A percentile compares a stretch with the other conserved stretches of the same genome.
Conservation (phyloP, 1,140 invertebrate genomes). For the Holotrichia oblita region DNA sequence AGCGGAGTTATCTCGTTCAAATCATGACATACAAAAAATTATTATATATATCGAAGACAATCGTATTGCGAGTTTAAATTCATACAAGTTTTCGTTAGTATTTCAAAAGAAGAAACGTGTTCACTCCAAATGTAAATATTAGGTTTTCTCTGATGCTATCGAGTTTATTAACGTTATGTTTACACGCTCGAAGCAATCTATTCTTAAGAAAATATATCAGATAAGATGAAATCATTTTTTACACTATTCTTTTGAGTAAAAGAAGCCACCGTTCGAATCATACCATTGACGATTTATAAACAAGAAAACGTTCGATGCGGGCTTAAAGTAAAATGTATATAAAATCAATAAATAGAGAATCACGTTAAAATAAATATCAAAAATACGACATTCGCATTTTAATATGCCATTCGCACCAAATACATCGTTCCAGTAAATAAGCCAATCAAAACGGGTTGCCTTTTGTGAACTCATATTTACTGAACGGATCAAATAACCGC, state of each 20-base stretch:
- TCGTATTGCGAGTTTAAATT: too few relatives aligned
- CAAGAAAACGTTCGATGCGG: too few relatives aligned
- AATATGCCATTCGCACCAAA: neutral
- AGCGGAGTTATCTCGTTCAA: too few relatives aligned
- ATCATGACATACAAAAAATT: too few relatives aligned
- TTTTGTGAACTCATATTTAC: neutral
- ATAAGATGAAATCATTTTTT: too few relatives aligned
- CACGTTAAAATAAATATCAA: constrained; percentile 5
- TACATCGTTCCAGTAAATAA: neutral
- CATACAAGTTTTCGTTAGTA: neutral
- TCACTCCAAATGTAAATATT: too few relatives aligned
- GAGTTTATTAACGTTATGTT: neutral
- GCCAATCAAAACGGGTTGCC: neutral
- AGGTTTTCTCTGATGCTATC: too few relatives aligned
- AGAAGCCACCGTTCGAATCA: neutral
- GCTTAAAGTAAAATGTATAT: neutral
- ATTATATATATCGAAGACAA: too few relatives aligned
- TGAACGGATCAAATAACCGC: neutral
- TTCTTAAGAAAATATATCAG: neutral
- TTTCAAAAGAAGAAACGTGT: neutral
- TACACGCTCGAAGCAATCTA: neutral
- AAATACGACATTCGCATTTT: constrained; percentile 7
- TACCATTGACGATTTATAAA: neutral
- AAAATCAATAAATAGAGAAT: neutral
- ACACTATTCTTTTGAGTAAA: neutral